A percentile compares a stretch with the other conserved stretches of the same genome.
Evolutionary conservation across 2,113 vertebrate genomes (phyloP).

Genomic region (Tachycineta bicolor): DNA sequence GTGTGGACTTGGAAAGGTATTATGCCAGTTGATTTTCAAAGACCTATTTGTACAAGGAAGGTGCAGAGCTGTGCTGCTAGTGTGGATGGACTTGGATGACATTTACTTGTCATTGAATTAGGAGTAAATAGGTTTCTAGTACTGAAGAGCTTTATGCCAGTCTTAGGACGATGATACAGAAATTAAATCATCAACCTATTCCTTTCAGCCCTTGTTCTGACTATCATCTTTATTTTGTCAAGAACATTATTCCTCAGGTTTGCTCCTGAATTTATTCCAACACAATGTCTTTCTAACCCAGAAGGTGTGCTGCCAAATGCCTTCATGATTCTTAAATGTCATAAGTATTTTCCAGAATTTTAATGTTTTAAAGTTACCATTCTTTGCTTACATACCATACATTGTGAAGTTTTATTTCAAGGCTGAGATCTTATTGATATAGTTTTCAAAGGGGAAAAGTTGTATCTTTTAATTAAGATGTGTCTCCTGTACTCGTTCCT

Average conservation of each 20-base stretch:
- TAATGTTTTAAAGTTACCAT: background rate
- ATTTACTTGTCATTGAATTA: background rate
- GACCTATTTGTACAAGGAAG: background rate
- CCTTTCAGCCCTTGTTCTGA: background rate
- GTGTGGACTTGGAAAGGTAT: background rate
- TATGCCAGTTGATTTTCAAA: background rate
- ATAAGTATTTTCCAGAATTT: background rate
- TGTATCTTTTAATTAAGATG: background rate
- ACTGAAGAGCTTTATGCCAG: background rate
- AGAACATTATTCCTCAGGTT: background rate
- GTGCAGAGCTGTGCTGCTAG: background rate
- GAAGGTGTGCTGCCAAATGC: background rate
- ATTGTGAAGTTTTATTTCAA: background rate
- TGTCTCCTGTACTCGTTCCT: background rate
- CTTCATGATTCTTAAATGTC: background rate
- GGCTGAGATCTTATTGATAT: background rate
- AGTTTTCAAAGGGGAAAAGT: background rate
- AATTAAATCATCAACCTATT: background rate
- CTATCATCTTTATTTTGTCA: background rate
- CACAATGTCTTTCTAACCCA: background rate
- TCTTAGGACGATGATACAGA: fast-evolving
- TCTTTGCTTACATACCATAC: background rate
- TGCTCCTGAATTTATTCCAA: background rate
- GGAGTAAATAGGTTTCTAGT: background rate
- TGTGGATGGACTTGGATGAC: background rate